Percentiles rank a stretch among this genome's conserved stretches.
Evolutionary conservation across 1,140 invertebrate genomes (phyloP).

Genomic region (Orchestia grillus): DNA sequence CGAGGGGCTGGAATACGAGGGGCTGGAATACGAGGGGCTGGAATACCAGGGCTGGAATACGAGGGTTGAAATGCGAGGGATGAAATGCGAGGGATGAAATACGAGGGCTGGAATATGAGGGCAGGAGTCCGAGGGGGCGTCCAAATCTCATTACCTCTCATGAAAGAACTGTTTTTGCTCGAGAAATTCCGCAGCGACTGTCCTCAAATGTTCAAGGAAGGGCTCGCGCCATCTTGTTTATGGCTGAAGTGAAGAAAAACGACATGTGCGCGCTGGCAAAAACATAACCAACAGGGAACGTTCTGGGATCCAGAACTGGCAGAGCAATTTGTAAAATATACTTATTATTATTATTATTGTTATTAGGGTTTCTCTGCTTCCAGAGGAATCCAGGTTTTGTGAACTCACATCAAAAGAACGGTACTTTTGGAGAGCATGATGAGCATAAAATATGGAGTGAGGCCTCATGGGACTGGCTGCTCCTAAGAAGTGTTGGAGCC

Average conservation of each 20-base stretch:
- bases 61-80: neutral
- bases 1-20: too few relatives aligned
- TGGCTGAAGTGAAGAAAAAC: conserved; percentile 16
- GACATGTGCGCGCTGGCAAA: neutral
- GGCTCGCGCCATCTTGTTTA: conserved; percentile 26
- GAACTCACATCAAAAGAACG: neutral
- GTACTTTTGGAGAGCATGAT: neutral
- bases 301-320: neutral
- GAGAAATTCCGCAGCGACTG: conserved; percentile 17
- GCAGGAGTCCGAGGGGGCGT: neutral
- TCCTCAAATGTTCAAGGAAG: conserved; percentile 37
- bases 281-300: neutral
- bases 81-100: neutral
- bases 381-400: neutral
- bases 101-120: neutral
- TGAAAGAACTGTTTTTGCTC: conserved; percentile 49
- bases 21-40: too few relatives aligned
- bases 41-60: neutral
- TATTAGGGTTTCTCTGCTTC: neutral
- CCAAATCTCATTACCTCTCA: conserved; percentile 48
- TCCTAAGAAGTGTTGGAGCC: too few relatives aligned
- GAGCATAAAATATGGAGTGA: neutral
- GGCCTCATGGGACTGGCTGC: neutral
- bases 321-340: neutral
- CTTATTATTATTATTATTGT: neutral